Evolutionary conservation across 2,113 vertebrate genomes (phyloP).

Genomic region (Tylochromis polylepis): DNA sequence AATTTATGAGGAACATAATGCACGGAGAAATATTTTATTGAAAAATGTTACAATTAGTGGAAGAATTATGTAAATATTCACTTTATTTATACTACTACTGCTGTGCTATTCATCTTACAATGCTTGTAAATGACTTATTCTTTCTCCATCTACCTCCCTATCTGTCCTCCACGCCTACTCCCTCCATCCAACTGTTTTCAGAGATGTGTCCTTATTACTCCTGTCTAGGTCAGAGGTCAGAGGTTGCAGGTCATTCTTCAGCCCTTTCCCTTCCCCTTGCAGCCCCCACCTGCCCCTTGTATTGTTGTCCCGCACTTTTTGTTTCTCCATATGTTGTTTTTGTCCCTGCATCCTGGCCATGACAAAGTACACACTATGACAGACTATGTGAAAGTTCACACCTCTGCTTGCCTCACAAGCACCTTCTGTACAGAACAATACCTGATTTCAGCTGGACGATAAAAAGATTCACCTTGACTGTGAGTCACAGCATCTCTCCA

Average conservation of each 20-base stretch:
- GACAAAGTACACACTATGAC: neutral
- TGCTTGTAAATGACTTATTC: conserved; percentile 18
- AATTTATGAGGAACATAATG: neutral
- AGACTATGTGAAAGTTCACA: neutral
- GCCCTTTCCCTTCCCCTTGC: neutral
- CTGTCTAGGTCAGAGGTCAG: conserved; percentile 53
- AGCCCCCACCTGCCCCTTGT: conserved; percentile 5
- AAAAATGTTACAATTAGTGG: neutral
- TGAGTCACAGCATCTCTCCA: neutral
- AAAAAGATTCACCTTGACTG: neutral
- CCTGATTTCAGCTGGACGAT: neutral
- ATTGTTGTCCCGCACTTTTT: neutral
- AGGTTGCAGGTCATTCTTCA: conserved; percentile 44
- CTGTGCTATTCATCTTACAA: conserved; percentile 19
- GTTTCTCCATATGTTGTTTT: conserved; percentile 1
- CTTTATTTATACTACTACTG: neutral
- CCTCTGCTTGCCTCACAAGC: neutral
- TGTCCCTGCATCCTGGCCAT: conserved; percentile 12
- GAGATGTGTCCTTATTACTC: conserved; percentile 3
- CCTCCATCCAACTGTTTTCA: conserved; percentile 17
- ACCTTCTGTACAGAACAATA: neutral
- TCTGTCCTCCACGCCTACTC: neutral
- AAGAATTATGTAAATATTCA: accelerated
- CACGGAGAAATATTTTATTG: neutral
- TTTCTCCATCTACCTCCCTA: neutral